These are phyloP conservation scores for Athetis lepigone DNA, from an alignment of 2,888 invertebrate genomes.

Conservation along the genomic window DNA sequence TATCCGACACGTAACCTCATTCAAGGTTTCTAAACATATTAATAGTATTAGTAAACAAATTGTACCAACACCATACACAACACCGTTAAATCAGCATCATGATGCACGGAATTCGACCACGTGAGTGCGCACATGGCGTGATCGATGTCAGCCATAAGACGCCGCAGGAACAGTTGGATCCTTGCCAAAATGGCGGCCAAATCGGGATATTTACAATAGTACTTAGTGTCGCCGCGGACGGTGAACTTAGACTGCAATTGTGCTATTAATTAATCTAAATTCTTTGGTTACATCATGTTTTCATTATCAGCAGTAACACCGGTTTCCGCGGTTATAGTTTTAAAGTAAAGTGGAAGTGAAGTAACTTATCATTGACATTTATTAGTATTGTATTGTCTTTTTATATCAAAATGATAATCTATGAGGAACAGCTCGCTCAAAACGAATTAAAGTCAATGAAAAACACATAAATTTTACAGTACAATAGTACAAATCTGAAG, in stretches of 20 bases:
- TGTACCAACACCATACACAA: slow-evolving; percentile 21
- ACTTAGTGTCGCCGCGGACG: slow-evolving; percentile 65
- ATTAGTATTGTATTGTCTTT: slow-evolving; percentile 1
- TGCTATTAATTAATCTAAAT: slow-evolving; percentile 38
- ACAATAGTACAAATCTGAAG: not conserved
- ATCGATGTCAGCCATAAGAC: slow-evolving; percentile 72
- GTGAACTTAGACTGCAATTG: slow-evolving; percentile 65
- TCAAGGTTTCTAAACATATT: no score
- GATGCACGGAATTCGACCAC: slow-evolving; percentile 53
- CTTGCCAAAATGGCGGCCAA: slow-evolving; percentile 76
- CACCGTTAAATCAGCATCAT: slow-evolving; percentile 48
- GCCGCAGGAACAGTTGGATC: slow-evolving; percentile 75
- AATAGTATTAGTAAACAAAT: slow-evolving; percentile 6
- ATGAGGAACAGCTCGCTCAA: slow-evolving; percentile 5
- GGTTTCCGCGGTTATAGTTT: not conserved
- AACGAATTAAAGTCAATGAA: slow-evolving; percentile 27
- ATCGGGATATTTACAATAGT: slow-evolving; percentile 79
- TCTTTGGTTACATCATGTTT: slow-evolving; percentile 16
- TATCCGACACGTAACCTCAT: no score
- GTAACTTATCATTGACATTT: not conserved
- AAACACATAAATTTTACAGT: slow-evolving; percentile 6
- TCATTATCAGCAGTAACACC: not conserved
- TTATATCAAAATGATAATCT: slow-evolving; percentile 18
- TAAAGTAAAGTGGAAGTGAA: no score
- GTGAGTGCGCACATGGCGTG: slow-evolving; percentile 75